Conservation (phyloP, 1,140 invertebrate species). For the Drosophila tsacasi region DNA sequence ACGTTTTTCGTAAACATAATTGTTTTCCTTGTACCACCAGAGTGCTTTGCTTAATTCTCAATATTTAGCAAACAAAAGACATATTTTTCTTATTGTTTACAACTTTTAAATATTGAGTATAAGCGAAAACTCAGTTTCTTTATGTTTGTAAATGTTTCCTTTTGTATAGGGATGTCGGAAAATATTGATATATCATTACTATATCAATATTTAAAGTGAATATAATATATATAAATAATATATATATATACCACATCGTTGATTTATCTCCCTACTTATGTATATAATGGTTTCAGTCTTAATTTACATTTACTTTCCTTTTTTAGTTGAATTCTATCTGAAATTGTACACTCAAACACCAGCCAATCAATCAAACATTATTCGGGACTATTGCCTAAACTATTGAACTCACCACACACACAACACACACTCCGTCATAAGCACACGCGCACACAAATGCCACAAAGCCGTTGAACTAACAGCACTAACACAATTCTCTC, state of each 20-base stretch:
- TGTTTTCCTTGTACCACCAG: too few relatives aligned
- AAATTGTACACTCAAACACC: constrained; percentile 75
- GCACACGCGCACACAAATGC: constrained; percentile 25
- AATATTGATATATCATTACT: too few relatives aligned
- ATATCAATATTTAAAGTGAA: too few relatives aligned
- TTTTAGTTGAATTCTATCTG: constrained; percentile 28
- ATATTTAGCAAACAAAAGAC: background rate
- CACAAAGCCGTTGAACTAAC: constrained; percentile 22
- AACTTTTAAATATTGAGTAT: background rate
- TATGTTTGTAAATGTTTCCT: background rate
- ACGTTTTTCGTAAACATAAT: too few relatives aligned
- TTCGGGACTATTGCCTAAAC: constrained; percentile 8
- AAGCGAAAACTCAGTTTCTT: background rate
- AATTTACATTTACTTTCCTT: constrained; percentile 21
- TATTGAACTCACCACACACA: constrained; percentile 25
- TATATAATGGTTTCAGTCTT: constrained; percentile 22
- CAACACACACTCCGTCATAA: constrained; percentile 10
- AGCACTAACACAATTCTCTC: constrained; percentile 33
- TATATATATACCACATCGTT: too few relatives aligned
- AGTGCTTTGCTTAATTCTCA: background rate
- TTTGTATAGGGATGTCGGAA: too few relatives aligned
- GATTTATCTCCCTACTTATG: constrained; percentile 6
- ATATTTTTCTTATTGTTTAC: background rate
- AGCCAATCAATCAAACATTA: constrained; percentile 43
- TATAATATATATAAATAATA: background rate